Conservation (phyloP, 2,113 vertebrate genomes). For the Mungos mungo region DNA sequence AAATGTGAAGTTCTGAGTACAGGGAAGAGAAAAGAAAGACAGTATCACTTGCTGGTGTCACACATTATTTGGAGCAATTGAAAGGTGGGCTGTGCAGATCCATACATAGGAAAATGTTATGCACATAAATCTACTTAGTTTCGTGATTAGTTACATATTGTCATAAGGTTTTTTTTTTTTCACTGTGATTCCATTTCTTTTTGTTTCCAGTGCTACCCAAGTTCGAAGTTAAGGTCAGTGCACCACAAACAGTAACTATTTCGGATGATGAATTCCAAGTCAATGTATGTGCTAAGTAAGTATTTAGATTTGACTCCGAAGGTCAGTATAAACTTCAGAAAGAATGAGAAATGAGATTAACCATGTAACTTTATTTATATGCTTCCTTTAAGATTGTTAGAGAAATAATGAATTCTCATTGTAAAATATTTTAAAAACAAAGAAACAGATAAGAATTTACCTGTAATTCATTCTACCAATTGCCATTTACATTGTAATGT, state of each 20-base stretch:
- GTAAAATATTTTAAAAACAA: neutral
- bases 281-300: conserved; percentile 80
- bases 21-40: neutral
- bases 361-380: neutral
- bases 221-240: conserved; percentile 74
- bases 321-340: neutral
- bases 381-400: neutral
- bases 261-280: conserved; percentile 79
- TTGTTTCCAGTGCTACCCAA: conserved; percentile 81
- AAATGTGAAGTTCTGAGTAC: neutral
- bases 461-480: neutral
- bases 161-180: neutral
- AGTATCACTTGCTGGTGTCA: neutral
- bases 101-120: neutral
- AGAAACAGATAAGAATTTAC: neutral
- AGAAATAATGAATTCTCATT: neutral
- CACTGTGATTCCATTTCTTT: neutral
- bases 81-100: neutral
- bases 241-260: conserved; percentile 77
- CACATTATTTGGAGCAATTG: neutral
- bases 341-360: neutral
- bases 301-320: conserved; percentile 9
- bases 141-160: neutral
- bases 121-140: neutral
- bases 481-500: neutral